Evolutionary conservation across 2,888 invertebrate species (phyloP).

Genomic region (Stictocephala bisonia): DNA sequence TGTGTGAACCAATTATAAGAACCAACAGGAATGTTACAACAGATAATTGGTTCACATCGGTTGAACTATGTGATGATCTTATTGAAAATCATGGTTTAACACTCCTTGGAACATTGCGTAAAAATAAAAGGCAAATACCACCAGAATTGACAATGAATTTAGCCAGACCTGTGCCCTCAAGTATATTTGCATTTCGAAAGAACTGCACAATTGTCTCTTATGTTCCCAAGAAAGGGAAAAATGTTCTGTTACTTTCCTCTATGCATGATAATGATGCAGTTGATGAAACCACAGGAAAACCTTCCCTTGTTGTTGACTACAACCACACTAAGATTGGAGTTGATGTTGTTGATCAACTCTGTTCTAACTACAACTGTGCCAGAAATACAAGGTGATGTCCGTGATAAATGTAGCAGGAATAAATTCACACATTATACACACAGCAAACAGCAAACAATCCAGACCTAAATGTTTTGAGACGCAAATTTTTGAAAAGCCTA

Average conservation of each 20-base stretch:
- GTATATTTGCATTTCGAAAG: conserved; percentile 40
- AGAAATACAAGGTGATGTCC: too few species aligned
- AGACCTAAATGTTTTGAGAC: too few species aligned
- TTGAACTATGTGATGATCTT: conserved; percentile 48
- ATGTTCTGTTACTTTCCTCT: conserved; percentile 46
- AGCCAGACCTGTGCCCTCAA: conserved; percentile 1
- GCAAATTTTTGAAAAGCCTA: too few species aligned
- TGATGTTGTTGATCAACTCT: too few species aligned
- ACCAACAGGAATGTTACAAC: conserved; percentile 56
- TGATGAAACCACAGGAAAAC: too few species aligned
- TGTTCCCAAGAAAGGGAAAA: conserved; percentile 25
- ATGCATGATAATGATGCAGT: conserved; percentile 46
- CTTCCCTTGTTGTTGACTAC: too few species aligned
- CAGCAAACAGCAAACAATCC: too few species aligned
- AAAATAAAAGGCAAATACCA: conserved; percentile 37
- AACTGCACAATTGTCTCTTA: conserved; percentile 48
- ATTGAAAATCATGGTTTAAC: conserved; percentile 50
- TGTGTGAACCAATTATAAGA: conserved; percentile 46
- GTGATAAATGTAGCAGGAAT: too few species aligned
- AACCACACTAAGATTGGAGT: too few species aligned
- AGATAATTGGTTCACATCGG: conserved; percentile 56
- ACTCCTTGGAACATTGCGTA: conserved; percentile 53
- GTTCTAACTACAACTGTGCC: too few species aligned
- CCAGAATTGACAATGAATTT: conserved; percentile 39
- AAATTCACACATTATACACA: too few species aligned